Evolutionary conservation across 2,113 vertebrate genomes (phyloP).

Genomic region (Uria aalge): DNA sequence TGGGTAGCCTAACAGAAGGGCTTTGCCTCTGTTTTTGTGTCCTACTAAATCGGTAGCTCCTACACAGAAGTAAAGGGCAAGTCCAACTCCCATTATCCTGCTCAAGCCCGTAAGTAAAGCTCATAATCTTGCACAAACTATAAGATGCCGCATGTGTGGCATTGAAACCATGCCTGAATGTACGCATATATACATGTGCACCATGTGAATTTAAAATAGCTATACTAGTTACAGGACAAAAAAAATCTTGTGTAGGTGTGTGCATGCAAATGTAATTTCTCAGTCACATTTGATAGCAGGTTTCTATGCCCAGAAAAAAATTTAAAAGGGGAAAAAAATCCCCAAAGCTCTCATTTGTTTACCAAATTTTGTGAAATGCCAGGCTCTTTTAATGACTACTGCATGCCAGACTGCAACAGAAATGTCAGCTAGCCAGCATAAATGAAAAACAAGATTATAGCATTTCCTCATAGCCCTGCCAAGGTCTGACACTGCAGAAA

Average conservation of each 20-base stretch:
- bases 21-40: not conserved
- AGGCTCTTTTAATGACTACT: not conserved
- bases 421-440: constrained; percentile 3
- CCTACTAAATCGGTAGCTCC: not conserved
- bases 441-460: constrained; percentile 12
- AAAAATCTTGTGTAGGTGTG: not conserved
- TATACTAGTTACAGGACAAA: not conserved
- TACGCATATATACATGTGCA: not conserved
- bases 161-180: not conserved
- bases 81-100: not conserved
- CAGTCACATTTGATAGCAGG: not conserved
- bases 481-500: not conserved
- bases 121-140: not conserved
- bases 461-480: not conserved
- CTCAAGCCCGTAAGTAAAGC: not conserved
- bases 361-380: not conserved
- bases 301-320: not conserved
- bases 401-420: not conserved
- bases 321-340: not conserved
- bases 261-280: not conserved
- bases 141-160: not conserved
- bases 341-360: not conserved
- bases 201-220: not conserved
- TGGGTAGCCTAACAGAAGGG: not conserved
- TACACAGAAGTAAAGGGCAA: not conserved